Conservation (phyloP, 2,113 vertebrate species). For the human region GRCh38 chrX:123565501-123566000, state of each 20-base stretch:
- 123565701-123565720: neutral
- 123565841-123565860: neutral
- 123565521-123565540: no score
- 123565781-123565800: neutral
- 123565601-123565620: no score
- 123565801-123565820: neutral
- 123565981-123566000: neutral
- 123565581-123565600: no score
- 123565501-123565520: no score
- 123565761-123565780: neutral
- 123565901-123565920: neutral
- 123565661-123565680: no score
- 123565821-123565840: neutral
- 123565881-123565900: neutral
- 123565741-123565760: neutral
- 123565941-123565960: neutral
- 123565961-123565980: neutral
- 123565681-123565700: neutral
- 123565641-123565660: no score
- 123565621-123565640: no score
- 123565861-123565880: neutral
- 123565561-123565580: no score
- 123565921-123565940: neutral
- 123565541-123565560: no score
- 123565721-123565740: neutral